phyloP scores from a whole-genome alignment of 2,888 invertebrate genomes.

The Ormyrus pomaceus region DNA sequence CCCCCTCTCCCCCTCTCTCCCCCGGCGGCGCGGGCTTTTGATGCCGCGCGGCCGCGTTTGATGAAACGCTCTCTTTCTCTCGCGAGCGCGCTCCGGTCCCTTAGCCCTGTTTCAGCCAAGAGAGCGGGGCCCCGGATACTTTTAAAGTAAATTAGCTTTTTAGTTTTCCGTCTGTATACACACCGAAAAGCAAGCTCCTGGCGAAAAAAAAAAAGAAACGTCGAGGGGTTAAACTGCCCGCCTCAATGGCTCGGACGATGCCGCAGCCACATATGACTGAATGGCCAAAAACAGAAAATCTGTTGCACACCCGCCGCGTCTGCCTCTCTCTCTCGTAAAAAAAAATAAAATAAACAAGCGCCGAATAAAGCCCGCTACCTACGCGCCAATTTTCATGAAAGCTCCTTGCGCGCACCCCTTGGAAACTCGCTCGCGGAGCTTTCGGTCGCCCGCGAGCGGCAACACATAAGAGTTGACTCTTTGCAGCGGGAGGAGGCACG shows the following conservation, averaged over 20 bases:
- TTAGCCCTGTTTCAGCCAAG: slow-evolving; percentile 49
- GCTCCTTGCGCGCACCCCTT: slow-evolving; percentile 41
- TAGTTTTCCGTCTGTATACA: slow-evolving; percentile 69
- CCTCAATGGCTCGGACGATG: slow-evolving; percentile 60
- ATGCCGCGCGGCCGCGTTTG: slow-evolving; percentile 65
- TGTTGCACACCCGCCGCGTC: slow-evolving; percentile 59
- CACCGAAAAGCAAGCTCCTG: slow-evolving; percentile 67
- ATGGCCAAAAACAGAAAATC: slow-evolving; percentile 70
- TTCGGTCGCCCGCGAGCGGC: slow-evolving; percentile 18
- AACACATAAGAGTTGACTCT: slow-evolving; percentile 39
- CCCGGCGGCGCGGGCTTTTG: slow-evolving; percentile 67
- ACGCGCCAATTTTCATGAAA: slow-evolving; percentile 65
- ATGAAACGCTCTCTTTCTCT: slow-evolving; percentile 62
- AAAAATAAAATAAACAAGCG: slow-evolving; percentile 1
- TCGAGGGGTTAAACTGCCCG: slow-evolving; percentile 68
- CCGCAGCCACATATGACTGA: slow-evolving; percentile 67
- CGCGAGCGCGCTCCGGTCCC: slow-evolving; percentile 43
- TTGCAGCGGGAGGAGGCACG: not conserved
- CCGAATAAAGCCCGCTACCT: slow-evolving; percentile 25
- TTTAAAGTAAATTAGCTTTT: slow-evolving; percentile 76
- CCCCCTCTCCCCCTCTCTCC: slow-evolving; percentile 49
- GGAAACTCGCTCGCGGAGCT: not conserved
- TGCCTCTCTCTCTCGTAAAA: slow-evolving; percentile 1
- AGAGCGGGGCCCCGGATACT: slow-evolving; percentile 65
- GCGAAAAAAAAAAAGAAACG: slow-evolving; percentile 60